Percentiles rank a stretch among this genome's conserved stretches.
Conservation (phyloP, 2,888 invertebrate species). For the Heliconius hortense region DNA sequence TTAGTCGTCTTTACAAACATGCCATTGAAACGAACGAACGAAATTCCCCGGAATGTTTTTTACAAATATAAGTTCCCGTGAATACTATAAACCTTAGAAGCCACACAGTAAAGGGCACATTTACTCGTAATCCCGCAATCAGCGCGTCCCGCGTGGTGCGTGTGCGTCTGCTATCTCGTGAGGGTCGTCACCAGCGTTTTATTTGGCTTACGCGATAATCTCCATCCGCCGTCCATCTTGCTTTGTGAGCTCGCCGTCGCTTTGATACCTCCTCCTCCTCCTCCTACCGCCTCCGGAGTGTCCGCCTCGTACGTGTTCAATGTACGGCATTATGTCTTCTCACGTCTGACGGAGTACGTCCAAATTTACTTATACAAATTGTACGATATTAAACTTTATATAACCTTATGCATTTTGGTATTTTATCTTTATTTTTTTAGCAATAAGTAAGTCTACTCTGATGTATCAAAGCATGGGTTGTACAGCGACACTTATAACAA, state of each 20-base stretch:
- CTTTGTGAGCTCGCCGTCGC: constrained; percentile 29
- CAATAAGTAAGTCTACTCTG: not conserved
- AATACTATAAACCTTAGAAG: not conserved
- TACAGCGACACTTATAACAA: not conserved
- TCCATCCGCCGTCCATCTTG: constrained; percentile 34
- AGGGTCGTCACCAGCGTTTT: constrained; percentile 33
- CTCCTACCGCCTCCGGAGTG: not conserved
- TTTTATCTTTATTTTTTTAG: not conserved
- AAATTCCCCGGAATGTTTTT: constrained; percentile 23
- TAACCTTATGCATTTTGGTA: not conserved
- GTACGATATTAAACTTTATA: not conserved
- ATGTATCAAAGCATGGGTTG: not conserved
- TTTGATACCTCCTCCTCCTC: constrained; percentile 14
- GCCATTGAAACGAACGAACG: constrained; percentile 19
- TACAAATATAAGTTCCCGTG: not conserved
- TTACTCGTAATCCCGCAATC: constrained; percentile 18
- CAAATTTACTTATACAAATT: not conserved
- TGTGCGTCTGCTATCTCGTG: constrained; percentile 26
- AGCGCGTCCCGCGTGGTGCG: constrained; percentile 6
- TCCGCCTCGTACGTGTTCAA: constrained; percentile 15
- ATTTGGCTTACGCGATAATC: constrained; percentile 31
- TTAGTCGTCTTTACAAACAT: constrained; percentile 22
- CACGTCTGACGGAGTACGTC: not conserved
- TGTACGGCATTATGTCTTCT: constrained; percentile 9
- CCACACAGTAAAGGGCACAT: not conserved